Evolutionary conservation across 1,140 invertebrate species (phyloP).

Genomic region (Ridgeia piscesae): DNA sequence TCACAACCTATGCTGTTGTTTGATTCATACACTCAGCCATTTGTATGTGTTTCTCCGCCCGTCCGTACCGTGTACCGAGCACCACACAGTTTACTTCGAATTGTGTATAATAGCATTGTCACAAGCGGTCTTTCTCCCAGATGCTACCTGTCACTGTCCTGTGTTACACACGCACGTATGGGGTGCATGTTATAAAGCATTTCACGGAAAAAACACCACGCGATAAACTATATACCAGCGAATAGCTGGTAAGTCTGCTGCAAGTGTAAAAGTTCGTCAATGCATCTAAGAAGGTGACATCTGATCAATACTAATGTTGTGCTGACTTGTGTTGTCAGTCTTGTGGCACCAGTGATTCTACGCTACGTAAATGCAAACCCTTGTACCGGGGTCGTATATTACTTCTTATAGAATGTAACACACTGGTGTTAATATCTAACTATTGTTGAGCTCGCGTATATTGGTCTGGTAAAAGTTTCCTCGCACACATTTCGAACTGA

Average conservation of each 20-base stretch:
- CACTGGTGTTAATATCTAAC: no score
- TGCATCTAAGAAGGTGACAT: neutral
- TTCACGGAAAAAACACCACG: neutral
- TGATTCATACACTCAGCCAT: neutral
- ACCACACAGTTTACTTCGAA: neutral
- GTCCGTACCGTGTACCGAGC: neutral
- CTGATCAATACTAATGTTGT: neutral
- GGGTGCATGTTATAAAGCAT: no score
- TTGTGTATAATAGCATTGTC: neutral
- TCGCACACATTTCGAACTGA: no score
- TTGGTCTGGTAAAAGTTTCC: no score
- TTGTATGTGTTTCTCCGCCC: neutral
- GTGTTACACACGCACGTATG: neutral
- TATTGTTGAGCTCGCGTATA: no score
- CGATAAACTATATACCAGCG: neutral
- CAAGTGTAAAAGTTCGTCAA: neutral
- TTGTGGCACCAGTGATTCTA: no score
- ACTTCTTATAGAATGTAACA: no score
- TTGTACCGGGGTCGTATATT: no score
- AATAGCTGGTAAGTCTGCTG: neutral
- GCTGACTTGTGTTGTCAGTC: neutral
- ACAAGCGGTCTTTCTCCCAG: neutral
- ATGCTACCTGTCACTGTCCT: neutral
- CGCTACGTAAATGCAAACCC: no score
- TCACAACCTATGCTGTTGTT: neutral